Evolutionary conservation across 2,113 vertebrate species (phyloP).

Genomic region (Pyrgilauda ruficollis): DNA sequence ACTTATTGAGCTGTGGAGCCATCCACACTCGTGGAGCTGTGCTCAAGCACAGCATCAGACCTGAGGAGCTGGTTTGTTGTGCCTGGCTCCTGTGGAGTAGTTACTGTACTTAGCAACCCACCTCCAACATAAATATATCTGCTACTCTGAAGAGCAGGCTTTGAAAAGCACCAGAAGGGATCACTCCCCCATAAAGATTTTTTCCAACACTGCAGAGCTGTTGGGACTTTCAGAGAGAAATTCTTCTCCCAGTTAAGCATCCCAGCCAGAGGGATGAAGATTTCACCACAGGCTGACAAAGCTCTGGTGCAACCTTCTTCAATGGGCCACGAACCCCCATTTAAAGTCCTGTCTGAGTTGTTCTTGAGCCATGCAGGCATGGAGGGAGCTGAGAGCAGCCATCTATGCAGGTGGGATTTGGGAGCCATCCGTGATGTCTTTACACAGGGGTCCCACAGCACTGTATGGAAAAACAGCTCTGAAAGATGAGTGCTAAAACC

Average conservation of each 20-base stretch:
- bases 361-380: neutral
- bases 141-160: constrained; percentile 30
- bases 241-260: neutral
- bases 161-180: constrained; percentile 56
- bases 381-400: neutral
- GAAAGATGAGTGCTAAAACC: neutral
- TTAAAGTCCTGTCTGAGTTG: neutral
- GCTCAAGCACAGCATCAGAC: neutral
- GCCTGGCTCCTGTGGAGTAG: constrained; percentile 47
- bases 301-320: neutral
- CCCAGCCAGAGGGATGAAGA: neutral
- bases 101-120: constrained; percentile 49
- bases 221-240: neutral
- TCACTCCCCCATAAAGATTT: constrained; percentile 44
- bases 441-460: neutral
- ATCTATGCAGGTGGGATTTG: neutral
- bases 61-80: constrained; percentile 46
- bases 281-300: neutral
- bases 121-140: constrained; percentile 58
- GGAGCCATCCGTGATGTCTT: neutral
- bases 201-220: constrained; percentile 20
- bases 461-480: fast-evolving
- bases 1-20: neutral
- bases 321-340: neutral
- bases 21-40: neutral